Conservation (phyloP, 2,888 invertebrate genomes). For the Tenthredo notha region DNA sequence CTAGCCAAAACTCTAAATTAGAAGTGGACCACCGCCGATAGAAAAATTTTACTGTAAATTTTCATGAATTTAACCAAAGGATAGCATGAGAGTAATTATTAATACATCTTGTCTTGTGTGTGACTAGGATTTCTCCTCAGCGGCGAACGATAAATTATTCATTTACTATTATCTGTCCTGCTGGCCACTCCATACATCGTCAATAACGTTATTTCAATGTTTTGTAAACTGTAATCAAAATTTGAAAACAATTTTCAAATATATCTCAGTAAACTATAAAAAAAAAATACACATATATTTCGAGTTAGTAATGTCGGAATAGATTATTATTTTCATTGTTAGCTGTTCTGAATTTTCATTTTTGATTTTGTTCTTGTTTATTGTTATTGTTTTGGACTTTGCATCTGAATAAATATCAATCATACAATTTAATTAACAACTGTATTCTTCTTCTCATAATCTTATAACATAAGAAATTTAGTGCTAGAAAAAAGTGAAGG, state of each 20-base stretch:
- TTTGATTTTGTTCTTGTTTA: neutral
- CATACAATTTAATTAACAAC: neutral
- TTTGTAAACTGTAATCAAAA: constrained; percentile 7
- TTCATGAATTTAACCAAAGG: constrained; percentile 59
- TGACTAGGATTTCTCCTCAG: constrained; percentile 72
- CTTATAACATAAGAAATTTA: neutral
- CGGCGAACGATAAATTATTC: constrained; percentile 42
- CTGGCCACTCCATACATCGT: constrained; percentile 29
- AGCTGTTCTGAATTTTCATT: neutral
- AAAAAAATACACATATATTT: neutral
- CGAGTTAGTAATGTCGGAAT: neutral
- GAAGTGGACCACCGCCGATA: neutral
- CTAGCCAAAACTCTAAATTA: neutral
- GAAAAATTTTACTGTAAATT: constrained; percentile 9
- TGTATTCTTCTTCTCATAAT: constrained; percentile 4
- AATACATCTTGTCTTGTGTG: constrained; percentile 63
- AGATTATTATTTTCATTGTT: neutral
- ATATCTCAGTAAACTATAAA: neutral
- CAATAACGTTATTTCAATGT: constrained; percentile 9
- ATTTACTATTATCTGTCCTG: constrained; percentile 41
- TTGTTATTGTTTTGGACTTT: neutral
- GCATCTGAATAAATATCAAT: neutral
- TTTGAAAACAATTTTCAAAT: constrained; percentile 21
- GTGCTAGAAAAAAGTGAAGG: constrained; percentile 27
- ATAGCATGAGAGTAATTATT: constrained; percentile 68